These are phyloP conservation scores for Dreissena polymorpha DNA, from an alignment of 1,140 invertebrate species.

Conservation along the genomic window DNA sequence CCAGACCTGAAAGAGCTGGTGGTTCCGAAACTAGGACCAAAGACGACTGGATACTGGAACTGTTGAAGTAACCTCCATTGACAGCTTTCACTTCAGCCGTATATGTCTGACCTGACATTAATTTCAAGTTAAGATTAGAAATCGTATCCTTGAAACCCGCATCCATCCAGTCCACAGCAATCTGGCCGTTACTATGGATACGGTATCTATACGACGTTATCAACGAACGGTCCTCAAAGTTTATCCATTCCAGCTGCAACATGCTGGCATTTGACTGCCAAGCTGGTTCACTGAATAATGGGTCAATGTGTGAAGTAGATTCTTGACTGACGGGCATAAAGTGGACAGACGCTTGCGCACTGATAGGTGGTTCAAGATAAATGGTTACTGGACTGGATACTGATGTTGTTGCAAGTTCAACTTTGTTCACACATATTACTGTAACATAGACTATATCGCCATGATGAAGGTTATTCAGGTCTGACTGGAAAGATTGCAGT, in stretches of 20 bases:
- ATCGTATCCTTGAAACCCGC: no score
- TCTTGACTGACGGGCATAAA: no score
- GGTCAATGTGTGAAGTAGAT: no score
- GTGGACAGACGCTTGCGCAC: no score
- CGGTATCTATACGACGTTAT: constrained; percentile 14
- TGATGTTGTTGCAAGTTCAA: no score
- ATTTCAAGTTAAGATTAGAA: background rate
- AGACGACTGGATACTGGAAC: background rate
- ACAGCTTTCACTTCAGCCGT: constrained; percentile 19
- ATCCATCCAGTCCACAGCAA: background rate
- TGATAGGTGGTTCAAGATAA: no score
- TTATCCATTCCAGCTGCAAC: background rate
- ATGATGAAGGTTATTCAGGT: no score
- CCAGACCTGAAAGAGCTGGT: constrained; percentile 9
- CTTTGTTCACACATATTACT: no score
- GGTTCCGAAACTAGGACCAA: background rate
- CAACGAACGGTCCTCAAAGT: background rate
- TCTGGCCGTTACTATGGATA: background rate
- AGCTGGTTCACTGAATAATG: background rate
- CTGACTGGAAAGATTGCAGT: no score
- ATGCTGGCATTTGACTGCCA: background rate
- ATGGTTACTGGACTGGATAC: no score
- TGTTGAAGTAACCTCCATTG: background rate
- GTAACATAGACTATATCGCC: no score
- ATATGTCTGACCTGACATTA: background rate